Conservation (phyloP, 2,113 vertebrate species). For the Epinephelus moara region DNA sequence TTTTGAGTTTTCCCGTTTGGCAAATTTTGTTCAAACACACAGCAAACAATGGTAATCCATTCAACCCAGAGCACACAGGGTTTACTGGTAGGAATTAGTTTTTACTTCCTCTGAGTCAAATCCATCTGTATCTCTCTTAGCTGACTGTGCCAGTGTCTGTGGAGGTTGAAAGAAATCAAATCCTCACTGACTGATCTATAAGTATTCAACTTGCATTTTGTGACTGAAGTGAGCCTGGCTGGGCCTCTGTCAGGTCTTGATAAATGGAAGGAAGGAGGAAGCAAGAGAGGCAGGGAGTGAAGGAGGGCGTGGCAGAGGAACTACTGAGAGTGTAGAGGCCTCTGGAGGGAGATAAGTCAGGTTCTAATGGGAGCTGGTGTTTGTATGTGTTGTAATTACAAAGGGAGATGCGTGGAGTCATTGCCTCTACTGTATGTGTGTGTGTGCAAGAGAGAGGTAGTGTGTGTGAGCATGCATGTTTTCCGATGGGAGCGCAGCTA, state of each 20-base stretch:
- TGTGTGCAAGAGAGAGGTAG: constrained; percentile 15
- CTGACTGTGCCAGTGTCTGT: background rate
- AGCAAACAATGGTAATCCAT: constrained; percentile 12
- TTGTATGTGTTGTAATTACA: constrained; percentile 71
- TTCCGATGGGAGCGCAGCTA: constrained; percentile 69
- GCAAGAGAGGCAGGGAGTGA: constrained; percentile 39
- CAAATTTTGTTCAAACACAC: background rate
- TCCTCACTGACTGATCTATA: constrained; percentile 29
- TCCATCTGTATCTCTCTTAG: constrained; percentile 24
- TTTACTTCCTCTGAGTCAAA: constrained; percentile 25
- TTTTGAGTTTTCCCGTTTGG: background rate
- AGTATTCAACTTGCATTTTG: constrained; percentile 9
- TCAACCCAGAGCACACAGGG: constrained; percentile 3
- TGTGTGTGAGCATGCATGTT: constrained; percentile 53
- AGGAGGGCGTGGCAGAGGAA: constrained; percentile 44
- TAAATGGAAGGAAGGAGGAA: constrained; percentile 25
- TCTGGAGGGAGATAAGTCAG: constrained; percentile 65
- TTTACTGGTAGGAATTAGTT: constrained; percentile 27
- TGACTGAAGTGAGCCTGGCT: constrained; percentile 28
- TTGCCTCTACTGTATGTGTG: constrained; percentile 28
- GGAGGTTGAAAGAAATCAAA: constrained; percentile 35
- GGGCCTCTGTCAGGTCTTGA: constrained; percentile 41
- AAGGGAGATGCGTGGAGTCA: constrained; percentile 59
- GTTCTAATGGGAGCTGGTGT: constrained; percentile 55
- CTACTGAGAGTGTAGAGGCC: constrained; percentile 54